A percentile compares a stretch with the other conserved stretches of the same genome.
phyloP scores from a whole-genome alignment of 2,113 vertebrate genomes.

The Scomber japonicus region DNA sequence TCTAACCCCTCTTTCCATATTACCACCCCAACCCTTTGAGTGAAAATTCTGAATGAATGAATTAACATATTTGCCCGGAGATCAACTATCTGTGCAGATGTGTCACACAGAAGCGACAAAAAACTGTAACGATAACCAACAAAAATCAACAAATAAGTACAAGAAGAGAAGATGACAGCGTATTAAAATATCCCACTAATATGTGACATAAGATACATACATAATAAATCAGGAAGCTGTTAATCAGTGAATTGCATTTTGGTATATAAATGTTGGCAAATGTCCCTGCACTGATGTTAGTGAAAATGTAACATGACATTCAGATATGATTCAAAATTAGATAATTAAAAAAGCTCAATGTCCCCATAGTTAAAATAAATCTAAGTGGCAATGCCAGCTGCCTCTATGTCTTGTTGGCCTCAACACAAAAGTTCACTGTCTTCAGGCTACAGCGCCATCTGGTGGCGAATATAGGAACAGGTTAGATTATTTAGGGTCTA shows the following conservation, averaged over 20 bases:
- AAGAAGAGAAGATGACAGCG: conserved; percentile 2
- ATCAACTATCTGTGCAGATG: conserved; percentile 8
- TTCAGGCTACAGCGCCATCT: conserved; percentile 61
- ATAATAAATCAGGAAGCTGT: not conserved
- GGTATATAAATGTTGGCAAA: not conserved
- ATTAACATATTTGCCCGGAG: not conserved
- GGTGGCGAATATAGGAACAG: conserved; percentile 53
- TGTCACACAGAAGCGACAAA: not conserved
- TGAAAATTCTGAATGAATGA: conserved; percentile 27
- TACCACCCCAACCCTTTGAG: not conserved
- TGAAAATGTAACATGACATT: not conserved
- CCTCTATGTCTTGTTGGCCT: not conserved
- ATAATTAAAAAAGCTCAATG: conserved; percentile 4
- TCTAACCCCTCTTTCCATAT: conserved; percentile 19
- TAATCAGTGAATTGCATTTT: not conserved
- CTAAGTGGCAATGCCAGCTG: not conserved
- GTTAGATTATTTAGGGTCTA: not conserved
- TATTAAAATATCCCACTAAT: not conserved
- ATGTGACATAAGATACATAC: not conserved
- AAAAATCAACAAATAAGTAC: not conserved
- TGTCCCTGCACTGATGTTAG: not conserved
- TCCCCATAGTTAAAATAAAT: not conserved
- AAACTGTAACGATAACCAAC: not conserved
- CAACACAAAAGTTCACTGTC: conserved; percentile 4
- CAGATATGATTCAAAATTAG: not conserved